Evolutionary conservation across 1,140 invertebrate species (phyloP).

Genomic region (Drosophila parabipectinata): DNA sequence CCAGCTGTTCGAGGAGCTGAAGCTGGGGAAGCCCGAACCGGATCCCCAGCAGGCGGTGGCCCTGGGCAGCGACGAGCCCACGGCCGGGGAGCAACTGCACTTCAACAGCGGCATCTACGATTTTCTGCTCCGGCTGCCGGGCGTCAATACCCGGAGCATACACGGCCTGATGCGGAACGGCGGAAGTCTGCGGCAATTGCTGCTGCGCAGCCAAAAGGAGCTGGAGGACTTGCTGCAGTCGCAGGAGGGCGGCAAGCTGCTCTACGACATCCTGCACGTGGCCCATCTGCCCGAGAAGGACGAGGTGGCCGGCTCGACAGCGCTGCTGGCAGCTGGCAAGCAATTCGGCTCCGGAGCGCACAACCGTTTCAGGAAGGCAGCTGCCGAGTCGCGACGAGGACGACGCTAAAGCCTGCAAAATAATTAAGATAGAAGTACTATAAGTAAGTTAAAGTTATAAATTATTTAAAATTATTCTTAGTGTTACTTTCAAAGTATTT

Average conservation of each 20-base stretch:
- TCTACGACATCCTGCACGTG: constrained; percentile 87
- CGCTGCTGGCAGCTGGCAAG: constrained; percentile 70
- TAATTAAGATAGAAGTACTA: no score
- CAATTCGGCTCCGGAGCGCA: constrained; percentile 59
- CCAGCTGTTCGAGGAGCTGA: constrained; percentile 96
- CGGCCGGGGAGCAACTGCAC: constrained; percentile 85
- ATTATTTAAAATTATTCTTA: no score
- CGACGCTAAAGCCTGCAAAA: not conserved
- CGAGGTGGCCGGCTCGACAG: constrained; percentile 67
- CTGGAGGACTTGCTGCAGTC: constrained; percentile 88
- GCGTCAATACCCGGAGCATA: constrained; percentile 95
- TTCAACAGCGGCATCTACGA: constrained; percentile 92
- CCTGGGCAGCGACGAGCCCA: constrained; percentile 87
- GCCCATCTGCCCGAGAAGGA: constrained; percentile 85
- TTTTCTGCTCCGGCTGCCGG: constrained; percentile 95
- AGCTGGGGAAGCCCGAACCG: constrained; percentile 92
- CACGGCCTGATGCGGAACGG: constrained; percentile 91
- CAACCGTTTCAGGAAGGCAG: constrained; percentile 78
- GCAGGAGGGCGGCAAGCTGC: constrained; percentile 86
- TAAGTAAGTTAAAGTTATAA: no score
- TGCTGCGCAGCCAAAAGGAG: constrained; percentile 86
- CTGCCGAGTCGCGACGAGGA: constrained; percentile 50
- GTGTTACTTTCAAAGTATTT: no score
- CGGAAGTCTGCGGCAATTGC: constrained; percentile 88
- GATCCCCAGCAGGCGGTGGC: constrained; percentile 88